Evolutionary conservation across 2,113 vertebrate species (phyloP).

Genomic region (Centropus bengalensis): DNA sequence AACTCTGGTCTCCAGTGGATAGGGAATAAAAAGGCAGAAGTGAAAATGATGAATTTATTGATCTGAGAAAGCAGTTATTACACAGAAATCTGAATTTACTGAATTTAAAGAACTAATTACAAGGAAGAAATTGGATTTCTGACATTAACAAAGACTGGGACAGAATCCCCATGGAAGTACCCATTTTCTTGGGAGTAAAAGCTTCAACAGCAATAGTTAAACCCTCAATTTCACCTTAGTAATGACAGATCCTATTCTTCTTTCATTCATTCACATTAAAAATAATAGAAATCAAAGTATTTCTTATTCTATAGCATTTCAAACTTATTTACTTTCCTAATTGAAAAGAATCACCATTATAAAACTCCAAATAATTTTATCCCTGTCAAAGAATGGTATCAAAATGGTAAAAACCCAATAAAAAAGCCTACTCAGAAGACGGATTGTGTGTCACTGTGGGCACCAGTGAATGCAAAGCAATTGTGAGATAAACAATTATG

Average conservation of each 20-base stretch:
- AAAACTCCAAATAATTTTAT: background rate
- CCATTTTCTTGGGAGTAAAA: background rate
- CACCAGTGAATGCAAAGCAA: background rate
- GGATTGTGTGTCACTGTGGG: background rate
- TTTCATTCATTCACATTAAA: background rate
- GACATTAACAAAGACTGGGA: background rate
- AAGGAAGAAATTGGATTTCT: background rate
- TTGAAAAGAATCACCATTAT: background rate
- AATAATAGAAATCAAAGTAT: background rate
- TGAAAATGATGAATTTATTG: background rate
- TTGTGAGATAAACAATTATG: background rate
- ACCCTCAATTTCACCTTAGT: background rate
- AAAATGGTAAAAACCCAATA: background rate
- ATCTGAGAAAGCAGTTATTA: background rate
- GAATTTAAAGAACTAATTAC: background rate
- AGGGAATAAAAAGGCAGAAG: background rate
- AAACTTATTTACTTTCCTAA: background rate
- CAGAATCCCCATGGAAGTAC: background rate
- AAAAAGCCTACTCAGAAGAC: background rate
- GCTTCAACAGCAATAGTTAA: background rate
- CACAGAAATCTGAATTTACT: background rate
- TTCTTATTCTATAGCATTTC: background rate
- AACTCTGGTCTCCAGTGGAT: background rate
- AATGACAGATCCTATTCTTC: background rate
- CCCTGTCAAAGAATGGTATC: background rate